Evolutionary conservation across 2,113 vertebrate species (phyloP), one percentile per base, ranked within the genome.

Genomic region (Anser cygnoides): DNA sequence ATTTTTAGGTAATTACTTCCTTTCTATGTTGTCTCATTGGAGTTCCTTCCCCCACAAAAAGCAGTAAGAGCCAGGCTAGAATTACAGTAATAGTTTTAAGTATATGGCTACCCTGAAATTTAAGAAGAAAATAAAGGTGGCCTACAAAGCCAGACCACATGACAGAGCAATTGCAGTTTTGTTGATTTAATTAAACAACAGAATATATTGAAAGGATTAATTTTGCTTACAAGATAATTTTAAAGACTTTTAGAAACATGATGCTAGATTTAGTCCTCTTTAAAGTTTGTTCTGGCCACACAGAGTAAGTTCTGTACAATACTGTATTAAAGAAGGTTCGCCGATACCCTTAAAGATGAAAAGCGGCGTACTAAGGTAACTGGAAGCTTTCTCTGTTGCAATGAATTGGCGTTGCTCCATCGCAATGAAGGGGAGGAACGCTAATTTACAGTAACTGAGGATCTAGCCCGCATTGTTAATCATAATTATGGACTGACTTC

Each of bases 401-500:
- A 63, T 57, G 50, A 90, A 59, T 74, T 90, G 83, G 72, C 44
- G 13, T 74, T 66, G 50, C 83, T 94, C 89, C 63, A 11, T 23
- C 59, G 46, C n/a, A 28, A 26, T 20, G 84, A 91, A 82, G 9
- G 52, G 41, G 44, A 75, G 41, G 17, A 85, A 94, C 1, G 25
- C 71, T 83, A 85, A 97, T 90, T 91, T 83, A 92, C 37, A 66
- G 67, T 43, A 79, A 33, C 74, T 41, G 71, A 91, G 91, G 66
- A 82, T 76, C 93, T 11, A 43, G 50, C 84, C 91, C 5, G 0
- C 0, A 4, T 31, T 70, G 55, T 94, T 96, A 94, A 91, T 96
- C 74, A 41, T 95, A 78, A 92, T 95, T 87, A 91, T 87, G 90
- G 94, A 90, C 90, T 70, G 66, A 28, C 86, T 96, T 91, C n/a